A percentile compares a stretch with the other conserved stretches of the same genome.
Conservation (phyloP, 2,113 vertebrate genomes). For the Acanthisitta chloris region DNA sequence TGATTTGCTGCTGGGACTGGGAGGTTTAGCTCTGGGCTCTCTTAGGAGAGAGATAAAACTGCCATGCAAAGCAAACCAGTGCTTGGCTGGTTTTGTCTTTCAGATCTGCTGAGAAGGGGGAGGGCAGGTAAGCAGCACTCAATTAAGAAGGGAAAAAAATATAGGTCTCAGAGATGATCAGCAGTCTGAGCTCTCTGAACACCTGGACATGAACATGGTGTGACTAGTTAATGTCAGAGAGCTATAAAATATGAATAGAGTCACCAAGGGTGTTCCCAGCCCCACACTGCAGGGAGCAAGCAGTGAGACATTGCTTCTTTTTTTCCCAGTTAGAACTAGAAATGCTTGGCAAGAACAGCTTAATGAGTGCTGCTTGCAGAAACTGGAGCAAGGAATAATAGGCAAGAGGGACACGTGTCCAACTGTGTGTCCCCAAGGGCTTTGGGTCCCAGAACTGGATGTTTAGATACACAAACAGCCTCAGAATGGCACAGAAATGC, state of each 20-base stretch:
- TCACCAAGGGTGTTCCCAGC: neutral
- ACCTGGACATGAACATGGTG: neutral
- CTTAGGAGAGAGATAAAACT: neutral
- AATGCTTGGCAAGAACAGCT: neutral
- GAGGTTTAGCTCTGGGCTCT: constrained; percentile 7
- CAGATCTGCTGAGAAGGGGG: neutral
- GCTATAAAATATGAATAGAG: neutral
- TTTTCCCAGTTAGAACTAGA: neutral
- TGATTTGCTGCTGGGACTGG: constrained; percentile 36
- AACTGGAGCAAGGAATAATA: neutral
- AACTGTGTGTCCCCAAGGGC: neutral
- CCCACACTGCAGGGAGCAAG: neutral
- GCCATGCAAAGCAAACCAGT: neutral
- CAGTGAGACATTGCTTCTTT: neutral
- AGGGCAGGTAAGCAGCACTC: neutral
- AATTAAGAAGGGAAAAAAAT: neutral
- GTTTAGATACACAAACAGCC: neutral
- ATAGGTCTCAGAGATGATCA: neutral
- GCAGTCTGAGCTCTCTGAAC: neutral
- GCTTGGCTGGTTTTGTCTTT: neutral
- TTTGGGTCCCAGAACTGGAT: neutral
- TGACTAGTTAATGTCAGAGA: neutral
- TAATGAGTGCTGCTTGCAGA: neutral
- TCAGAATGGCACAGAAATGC: neutral
- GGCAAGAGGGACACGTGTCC: neutral